Conservation (phyloP, 2,797 vertebrate genomes). For the Strix occidentalis region DNA sequence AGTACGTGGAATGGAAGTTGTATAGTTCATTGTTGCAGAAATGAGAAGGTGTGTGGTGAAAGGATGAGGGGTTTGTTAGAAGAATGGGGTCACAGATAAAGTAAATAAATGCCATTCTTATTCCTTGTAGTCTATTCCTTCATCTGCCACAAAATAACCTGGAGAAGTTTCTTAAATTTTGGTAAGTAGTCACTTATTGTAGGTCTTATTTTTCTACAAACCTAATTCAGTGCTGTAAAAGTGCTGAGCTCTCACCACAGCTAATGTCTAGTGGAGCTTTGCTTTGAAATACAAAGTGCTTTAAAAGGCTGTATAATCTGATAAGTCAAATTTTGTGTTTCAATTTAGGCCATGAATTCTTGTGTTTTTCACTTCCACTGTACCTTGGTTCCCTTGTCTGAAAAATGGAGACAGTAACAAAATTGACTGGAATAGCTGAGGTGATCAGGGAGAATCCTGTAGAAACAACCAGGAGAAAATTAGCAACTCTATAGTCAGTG, state of each 20-base stretch:
- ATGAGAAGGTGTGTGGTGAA: not conserved
- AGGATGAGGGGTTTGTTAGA: not conserved
- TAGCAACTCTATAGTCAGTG: not conserved
- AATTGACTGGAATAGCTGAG: not conserved
- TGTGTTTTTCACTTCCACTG: not conserved
- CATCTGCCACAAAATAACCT: not conserved
- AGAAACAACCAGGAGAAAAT: not conserved
- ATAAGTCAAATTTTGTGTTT: not conserved
- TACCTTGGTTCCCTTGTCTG: not conserved
- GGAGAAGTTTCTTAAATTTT: conserved; percentile 27
- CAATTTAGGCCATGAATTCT: not conserved
- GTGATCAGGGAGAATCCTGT: not conserved
- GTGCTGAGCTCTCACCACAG: not conserved
- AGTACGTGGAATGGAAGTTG: not conserved
- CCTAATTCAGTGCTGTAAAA: not conserved
- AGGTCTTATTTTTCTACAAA: not conserved
- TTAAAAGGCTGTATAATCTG: not conserved
- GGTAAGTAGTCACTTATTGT: not conserved
- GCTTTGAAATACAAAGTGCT: conserved; percentile 1
- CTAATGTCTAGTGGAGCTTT: not conserved
- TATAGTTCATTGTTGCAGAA: not conserved
- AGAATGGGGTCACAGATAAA: not conserved
- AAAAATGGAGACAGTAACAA: not conserved
- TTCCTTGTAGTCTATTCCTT: not conserved
- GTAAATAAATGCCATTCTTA: conserved; percentile 9